These are phyloP conservation scores for Euschistus heros DNA, from an alignment of 1,140 invertebrate species.

Conservation along the genomic window DNA sequence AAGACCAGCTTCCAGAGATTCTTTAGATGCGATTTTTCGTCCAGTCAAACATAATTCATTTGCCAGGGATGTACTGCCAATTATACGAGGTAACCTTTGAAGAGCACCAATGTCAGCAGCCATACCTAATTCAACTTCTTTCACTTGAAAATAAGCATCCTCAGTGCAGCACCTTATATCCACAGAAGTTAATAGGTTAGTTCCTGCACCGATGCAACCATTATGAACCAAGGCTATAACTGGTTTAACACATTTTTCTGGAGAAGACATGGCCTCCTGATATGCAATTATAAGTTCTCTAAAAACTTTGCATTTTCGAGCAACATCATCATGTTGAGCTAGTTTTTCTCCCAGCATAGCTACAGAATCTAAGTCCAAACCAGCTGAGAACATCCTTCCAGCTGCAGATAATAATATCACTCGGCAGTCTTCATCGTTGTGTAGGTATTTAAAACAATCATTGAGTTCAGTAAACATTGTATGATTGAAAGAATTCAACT, in stretches of 20 bases:
- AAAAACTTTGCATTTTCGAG: constrained; percentile 61
- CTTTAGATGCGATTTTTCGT: constrained; percentile 64
- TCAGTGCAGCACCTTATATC: constrained; percentile 87
- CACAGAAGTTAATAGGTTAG: constrained; percentile 73
- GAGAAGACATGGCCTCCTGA: constrained; percentile 63
- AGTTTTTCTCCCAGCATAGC: constrained; percentile 46
- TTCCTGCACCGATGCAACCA: constrained; percentile 82
- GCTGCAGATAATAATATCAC: constrained; percentile 70
- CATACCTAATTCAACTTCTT: constrained; percentile 65
- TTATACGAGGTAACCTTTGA: constrained; percentile 85
- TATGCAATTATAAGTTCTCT: constrained; percentile 53
- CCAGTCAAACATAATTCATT: constrained; percentile 82
- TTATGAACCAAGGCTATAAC: constrained; percentile 79
- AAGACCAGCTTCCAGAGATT: constrained; percentile 66
- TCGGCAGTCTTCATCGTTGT: constrained; percentile 65
- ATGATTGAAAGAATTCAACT: constrained; percentile 71
- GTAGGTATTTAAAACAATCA: constrained; percentile 66
- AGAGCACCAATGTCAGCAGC: constrained; percentile 91
- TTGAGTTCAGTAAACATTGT: constrained; percentile 79
- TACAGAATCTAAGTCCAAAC: constrained; percentile 62
- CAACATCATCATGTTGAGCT: constrained; percentile 61
- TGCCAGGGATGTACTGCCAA: constrained; percentile 77
- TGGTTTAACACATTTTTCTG: constrained; percentile 81
- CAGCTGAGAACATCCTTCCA: constrained; percentile 73
- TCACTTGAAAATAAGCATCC: constrained; percentile 88